Evolutionary conservation across 2,113 vertebrate species (phyloP).

Genomic region (Phocoena phocoena): DNA sequence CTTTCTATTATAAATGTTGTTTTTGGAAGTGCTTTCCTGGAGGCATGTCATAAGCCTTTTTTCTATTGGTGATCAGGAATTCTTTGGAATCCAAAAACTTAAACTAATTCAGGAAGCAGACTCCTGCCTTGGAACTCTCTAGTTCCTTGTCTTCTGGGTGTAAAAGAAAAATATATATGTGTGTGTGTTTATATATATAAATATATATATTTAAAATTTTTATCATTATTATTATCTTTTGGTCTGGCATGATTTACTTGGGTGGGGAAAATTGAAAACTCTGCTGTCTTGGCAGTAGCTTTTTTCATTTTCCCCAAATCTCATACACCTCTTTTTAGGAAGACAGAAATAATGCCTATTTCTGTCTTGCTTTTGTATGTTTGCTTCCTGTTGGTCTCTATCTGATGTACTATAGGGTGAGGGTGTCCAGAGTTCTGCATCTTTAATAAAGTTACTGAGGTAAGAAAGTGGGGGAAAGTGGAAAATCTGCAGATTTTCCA

Average conservation of each 20-base stretch:
- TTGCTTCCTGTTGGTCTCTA: neutral
- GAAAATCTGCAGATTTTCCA: neutral
- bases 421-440: neutral
- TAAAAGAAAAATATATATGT: neutral
- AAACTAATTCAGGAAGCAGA: slow-evolving; percentile 52
- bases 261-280: slow-evolving; percentile 30
- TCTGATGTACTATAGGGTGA: neutral
- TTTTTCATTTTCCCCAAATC: neutral
- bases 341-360: neutral
- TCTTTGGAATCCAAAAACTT: slow-evolving; percentile 24
- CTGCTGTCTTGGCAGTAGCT: neutral
- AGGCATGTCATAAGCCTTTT: neutral
- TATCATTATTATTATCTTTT: neutral
- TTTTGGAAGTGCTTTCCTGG: slow-evolving; percentile 30
- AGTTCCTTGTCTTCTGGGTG: slow-evolving; percentile 64
- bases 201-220: neutral
- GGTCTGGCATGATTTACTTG: neutral
- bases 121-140: neutral
- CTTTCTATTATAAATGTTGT: slow-evolving; percentile 31
- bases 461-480: neutral
- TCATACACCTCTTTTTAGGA: neutral
- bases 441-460: neutral
- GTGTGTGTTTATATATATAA: neutral
- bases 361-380: neutral
- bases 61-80: neutral